phyloP scores from a whole-genome alignment of 2,888 invertebrate genomes.

The Tryphoninae sp. region DNA sequence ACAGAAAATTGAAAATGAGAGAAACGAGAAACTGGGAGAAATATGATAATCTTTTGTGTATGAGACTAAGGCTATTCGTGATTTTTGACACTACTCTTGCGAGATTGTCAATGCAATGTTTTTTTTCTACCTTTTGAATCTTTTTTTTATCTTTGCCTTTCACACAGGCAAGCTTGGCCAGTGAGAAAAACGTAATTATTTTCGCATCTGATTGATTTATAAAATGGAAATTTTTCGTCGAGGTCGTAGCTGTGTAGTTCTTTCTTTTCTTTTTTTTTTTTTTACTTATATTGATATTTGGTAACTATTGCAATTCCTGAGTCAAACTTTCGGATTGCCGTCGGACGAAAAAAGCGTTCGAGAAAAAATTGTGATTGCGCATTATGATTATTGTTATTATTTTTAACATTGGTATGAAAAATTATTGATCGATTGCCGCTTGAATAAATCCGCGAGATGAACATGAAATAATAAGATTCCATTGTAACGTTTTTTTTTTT shows the following conservation, averaged over 20 bases:
- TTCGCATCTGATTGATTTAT: neutral
- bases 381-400: slow-evolving; percentile 1
- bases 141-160: neutral
- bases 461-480: slow-evolving; percentile 14
- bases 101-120: slow-evolving; percentile 37
- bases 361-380: slow-evolving; percentile 34
- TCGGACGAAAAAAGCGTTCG: slow-evolving; percentile 9
- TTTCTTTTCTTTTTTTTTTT: slow-evolving; percentile 11
- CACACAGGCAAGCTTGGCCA: slow-evolving; percentile 27
- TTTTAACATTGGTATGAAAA: slow-evolving; percentile 24
- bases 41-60: slow-evolving; percentile 56
- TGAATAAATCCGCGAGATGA: slow-evolving; percentile 27
- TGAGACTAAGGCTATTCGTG: slow-evolving; percentile 43
- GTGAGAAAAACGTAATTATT: slow-evolving; percentile 15
- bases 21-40: slow-evolving; percentile 23
- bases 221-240: slow-evolving; percentile 8
- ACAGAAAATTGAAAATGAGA: slow-evolving; percentile 9
- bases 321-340: slow-evolving; percentile 55
- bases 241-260: neutral
- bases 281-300: neutral
- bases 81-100: slow-evolving; percentile 35
- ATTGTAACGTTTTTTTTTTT: slow-evolving; percentile 25
- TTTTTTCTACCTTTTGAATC: neutral
- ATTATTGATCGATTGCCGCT: slow-evolving; percentile 21
- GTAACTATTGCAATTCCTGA: slow-evolving; percentile 28